Evolutionary conservation across 2,888 invertebrate species (phyloP), one percentile per base, ranked within the genome.

Genomic region (Tachina lurida): DNA sequence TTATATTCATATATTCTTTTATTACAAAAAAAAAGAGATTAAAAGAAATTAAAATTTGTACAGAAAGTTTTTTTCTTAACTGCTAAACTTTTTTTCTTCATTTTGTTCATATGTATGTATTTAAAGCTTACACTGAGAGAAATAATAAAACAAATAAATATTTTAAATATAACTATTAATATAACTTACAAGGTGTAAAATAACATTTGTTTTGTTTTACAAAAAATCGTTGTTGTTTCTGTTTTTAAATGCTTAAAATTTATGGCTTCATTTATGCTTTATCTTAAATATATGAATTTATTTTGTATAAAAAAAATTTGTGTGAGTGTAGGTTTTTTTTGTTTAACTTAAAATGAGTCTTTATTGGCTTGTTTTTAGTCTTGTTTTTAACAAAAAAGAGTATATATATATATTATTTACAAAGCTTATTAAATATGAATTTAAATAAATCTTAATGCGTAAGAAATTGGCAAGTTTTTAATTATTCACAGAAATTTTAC

Each of bases 361-460:
- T 92, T 92, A 89, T 92, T 92, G 92, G 92, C 92, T 92, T 92
- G 76, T 54, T 90, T 91, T 92, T 68, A 91, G 89, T 91, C 90
- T 90, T 91, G 87, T 84, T 87, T 78, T 87, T 84, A 87, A 88
- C 87, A 87, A 87, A 63, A 67, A 41, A 31, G 13, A 52, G 22
- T 1, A 15, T 70, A 56, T 1, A 15, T 70, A 47, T 54, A 43
- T 85, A 84, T 31, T 74, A 52, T 52, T 52, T 63, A 75, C 74
- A 63, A 49, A 2, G 22, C 15, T 56, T 12, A 10, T 22, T 75
- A 47, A 60, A 75, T 52, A 39, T 2, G 43, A 60, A 60, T 56
- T 63, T 49, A 56, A 74, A 41, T 65, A 58, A 12, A 73, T 56
- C n/a, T 71, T 54, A 10, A 56, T 2, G 3, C 22, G 13, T 58